Percentiles rank a stretch among this genome's conserved stretches.
Evolutionary conservation across 2,888 invertebrate species (phyloP).

Genomic region (Euplexia lucipara): DNA sequence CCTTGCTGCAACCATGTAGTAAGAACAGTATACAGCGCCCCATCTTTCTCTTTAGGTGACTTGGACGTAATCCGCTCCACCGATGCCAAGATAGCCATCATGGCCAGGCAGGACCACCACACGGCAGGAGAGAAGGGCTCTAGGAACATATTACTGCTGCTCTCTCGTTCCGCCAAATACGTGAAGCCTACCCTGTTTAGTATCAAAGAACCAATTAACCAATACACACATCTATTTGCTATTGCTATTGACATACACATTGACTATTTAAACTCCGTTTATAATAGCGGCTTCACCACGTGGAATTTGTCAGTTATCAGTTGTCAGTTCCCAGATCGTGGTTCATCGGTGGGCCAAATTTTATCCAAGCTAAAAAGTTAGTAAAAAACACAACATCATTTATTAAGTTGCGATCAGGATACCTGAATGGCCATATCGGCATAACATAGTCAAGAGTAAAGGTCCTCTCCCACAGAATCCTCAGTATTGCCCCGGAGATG

Average conservation of each 20-base stretch:
- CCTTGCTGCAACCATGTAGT: constrained; percentile 86
- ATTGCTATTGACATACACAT: no score
- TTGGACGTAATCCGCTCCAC: constrained; percentile 77
- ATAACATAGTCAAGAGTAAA: constrained; percentile 75
- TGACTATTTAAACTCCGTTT: no score
- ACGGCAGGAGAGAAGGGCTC: constrained; percentile 80
- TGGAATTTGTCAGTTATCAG: no score
- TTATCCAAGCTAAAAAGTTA: background rate
- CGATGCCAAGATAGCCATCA: constrained; percentile 72
- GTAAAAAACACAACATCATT: no score
- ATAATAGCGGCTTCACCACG: no score
- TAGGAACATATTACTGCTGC: constrained; percentile 84
- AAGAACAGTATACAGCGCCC: constrained; percentile 77
- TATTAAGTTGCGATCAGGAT: no score
- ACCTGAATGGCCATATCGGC: constrained; percentile 82
- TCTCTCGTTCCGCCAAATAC: constrained; percentile 83
- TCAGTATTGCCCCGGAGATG: constrained; percentile 74
- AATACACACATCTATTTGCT: no score
- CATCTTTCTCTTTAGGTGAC: constrained; percentile 75
- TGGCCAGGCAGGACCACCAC: constrained; percentile 77
- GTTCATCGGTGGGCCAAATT: no score
- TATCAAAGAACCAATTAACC: background rate
- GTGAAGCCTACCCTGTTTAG: constrained; percentile 81
- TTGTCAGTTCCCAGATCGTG: no score
- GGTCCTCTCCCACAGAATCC: constrained; percentile 72